Evolutionary conservation across 2,113 vertebrate genomes (phyloP).

Genomic region (Deroptyus accipitrinus): DNA sequence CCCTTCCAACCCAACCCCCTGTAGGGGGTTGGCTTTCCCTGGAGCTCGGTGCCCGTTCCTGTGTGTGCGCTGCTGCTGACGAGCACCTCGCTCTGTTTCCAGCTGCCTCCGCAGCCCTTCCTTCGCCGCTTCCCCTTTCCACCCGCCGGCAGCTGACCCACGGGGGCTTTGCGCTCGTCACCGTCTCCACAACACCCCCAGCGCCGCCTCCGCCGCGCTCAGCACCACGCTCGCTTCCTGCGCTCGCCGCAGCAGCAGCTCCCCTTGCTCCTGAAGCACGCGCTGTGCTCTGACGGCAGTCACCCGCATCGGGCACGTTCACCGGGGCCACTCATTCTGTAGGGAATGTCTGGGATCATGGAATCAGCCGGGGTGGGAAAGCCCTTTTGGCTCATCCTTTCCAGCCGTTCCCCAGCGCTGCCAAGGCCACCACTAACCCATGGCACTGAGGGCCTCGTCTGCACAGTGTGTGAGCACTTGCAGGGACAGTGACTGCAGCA

Average conservation of each 20-base stretch:
- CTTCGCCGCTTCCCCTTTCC: slow-evolving; percentile 44
- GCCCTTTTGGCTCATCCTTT: not conserved
- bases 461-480: fast-evolving
- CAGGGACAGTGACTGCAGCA: fast-evolving
- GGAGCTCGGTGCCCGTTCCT: not conserved
- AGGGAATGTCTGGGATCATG: not conserved
- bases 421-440: not conserved
- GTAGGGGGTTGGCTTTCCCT: not conserved
- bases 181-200: not conserved
- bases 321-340: not conserved
- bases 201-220: not conserved
- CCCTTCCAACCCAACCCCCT: not conserved
- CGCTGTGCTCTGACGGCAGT: not conserved
- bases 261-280: not conserved
- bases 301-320: not conserved
- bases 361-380: not conserved
- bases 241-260: not conserved
- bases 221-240: not conserved
- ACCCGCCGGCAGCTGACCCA: not conserved
- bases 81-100: not conserved
- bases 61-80: not conserved
- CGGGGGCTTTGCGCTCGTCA: not conserved
- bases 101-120: slow-evolving; percentile 19
- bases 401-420: not conserved
- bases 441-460: not conserved